phyloP scores from a whole-genome alignment of 2,113 vertebrate genomes.

The Dasyornis broadbenti region DNA sequence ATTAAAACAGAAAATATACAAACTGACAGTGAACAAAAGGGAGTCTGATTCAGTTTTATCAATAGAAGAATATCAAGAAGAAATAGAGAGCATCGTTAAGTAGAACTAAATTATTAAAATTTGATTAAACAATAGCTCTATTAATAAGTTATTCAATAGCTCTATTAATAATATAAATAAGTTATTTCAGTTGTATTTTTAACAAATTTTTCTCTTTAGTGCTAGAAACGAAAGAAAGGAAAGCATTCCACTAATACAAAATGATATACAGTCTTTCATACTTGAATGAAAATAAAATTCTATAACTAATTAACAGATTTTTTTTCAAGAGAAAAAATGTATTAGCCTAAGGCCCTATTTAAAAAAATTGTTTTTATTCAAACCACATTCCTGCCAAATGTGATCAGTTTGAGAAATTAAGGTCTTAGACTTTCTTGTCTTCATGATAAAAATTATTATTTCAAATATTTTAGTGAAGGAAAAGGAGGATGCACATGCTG shows the following conservation, averaged over 20 bases:
- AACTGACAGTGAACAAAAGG: background rate
- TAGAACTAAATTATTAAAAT: background rate
- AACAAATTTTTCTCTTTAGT: background rate
- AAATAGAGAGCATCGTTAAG: background rate
- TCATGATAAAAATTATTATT: background rate
- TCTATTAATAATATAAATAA: background rate
- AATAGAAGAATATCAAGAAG: background rate
- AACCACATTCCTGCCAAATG: background rate
- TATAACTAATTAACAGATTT: background rate
- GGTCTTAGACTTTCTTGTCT: background rate
- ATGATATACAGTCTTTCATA: background rate
- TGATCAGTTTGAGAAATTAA: background rate
- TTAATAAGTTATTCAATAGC: background rate
- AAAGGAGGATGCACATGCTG: slow-evolving; percentile 95
- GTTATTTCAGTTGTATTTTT: background rate
- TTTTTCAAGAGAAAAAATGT: background rate
- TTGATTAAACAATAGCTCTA: background rate
- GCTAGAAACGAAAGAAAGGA: background rate
- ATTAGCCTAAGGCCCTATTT: background rate
- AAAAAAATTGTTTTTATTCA: background rate
- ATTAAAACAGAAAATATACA: background rate
- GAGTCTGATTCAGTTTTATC: background rate
- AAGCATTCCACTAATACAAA: background rate
- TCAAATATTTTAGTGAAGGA: slow-evolving; percentile 87
- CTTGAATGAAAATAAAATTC: background rate